phyloP scores from a whole-genome alignment of 2,888 invertebrate species.

The Pollenia angustigena region DNA sequence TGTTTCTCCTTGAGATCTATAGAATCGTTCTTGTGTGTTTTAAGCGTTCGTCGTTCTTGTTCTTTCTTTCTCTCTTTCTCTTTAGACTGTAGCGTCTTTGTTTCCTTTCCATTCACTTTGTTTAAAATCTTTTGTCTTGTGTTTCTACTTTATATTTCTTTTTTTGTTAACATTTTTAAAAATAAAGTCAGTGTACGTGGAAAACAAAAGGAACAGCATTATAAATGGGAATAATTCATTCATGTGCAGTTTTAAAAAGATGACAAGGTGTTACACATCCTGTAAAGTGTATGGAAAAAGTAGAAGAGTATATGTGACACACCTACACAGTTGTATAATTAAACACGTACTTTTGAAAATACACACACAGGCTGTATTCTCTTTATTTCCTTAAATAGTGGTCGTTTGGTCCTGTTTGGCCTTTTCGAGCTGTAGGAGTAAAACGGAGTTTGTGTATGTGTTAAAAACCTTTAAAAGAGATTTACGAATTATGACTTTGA shows the following conservation, averaged over 20 bases:
- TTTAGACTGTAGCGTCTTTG: constrained; percentile 63
- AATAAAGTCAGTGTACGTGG: constrained; percentile 57
- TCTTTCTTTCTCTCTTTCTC: neutral
- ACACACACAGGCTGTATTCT: constrained; percentile 39
- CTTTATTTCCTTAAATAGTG: constrained; percentile 39
- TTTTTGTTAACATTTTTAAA: constrained; percentile 29
- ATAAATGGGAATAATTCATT: constrained; percentile 72
- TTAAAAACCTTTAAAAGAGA: constrained; percentile 77
- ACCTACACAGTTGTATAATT: constrained; percentile 48
- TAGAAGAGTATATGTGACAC: constrained; percentile 23
- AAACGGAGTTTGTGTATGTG: constrained; percentile 53
- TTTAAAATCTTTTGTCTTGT: constrained; percentile 38
- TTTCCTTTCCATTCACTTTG: constrained; percentile 58
- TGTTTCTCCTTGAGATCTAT: constrained; percentile 66
- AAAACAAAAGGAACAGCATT: constrained; percentile 53
- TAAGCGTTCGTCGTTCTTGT: constrained; percentile 16
- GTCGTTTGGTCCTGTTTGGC: constrained; percentile 31
- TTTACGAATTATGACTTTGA: constrained; percentile 73
- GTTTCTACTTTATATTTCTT: constrained; percentile 24
- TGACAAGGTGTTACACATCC: constrained; percentile 74
- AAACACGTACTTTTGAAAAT: constrained; percentile 43
- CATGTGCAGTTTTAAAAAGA: constrained; percentile 56
- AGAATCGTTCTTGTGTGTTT: constrained; percentile 31
- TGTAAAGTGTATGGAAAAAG: constrained; percentile 67
- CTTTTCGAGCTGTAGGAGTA: constrained; percentile 24